Conservation (phyloP, 2,797 vertebrate genomes). For the Rousettus madagascariensis region DNA sequence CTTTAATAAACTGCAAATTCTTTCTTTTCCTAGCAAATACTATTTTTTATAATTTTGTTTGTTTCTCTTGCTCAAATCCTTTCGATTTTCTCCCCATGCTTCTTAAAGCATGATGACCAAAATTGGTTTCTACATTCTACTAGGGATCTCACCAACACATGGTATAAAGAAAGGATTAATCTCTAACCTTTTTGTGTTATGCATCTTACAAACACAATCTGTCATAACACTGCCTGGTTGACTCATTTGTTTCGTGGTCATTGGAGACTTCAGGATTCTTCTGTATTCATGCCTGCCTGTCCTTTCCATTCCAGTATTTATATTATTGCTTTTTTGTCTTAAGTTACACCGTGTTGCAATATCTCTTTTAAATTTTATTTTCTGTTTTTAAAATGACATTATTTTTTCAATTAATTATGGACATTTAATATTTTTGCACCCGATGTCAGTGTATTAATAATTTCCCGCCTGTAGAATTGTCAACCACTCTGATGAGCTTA, state of each 20-base stretch:
- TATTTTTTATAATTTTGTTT: neutral
- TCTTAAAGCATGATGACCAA: neutral
- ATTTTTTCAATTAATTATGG: neutral
- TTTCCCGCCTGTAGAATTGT: neutral
- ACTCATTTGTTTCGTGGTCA: neutral
- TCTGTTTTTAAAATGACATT: neutral
- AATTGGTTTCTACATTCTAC: neutral
- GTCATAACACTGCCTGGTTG: neutral
- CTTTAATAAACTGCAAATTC: neutral
- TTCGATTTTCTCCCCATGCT: neutral
- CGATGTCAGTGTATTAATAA: neutral
- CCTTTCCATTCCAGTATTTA: neutral
- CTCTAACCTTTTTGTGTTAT: neutral
- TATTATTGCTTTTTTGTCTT: neutral
- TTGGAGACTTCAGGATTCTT: slow-evolving; percentile 20
- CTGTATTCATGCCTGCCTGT: neutral
- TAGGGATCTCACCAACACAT: neutral
- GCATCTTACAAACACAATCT: neutral
- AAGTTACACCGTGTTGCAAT: neutral
- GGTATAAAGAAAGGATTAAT: neutral
- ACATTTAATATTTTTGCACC: neutral
- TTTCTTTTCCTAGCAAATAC: neutral
- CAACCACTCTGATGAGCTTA: neutral
- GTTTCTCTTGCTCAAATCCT: neutral
- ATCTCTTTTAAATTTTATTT: neutral